These are phyloP conservation scores for Nipponacmea schrenckii DNA, from an alignment of 2,888 invertebrate species.

Conservation along the genomic window DNA sequence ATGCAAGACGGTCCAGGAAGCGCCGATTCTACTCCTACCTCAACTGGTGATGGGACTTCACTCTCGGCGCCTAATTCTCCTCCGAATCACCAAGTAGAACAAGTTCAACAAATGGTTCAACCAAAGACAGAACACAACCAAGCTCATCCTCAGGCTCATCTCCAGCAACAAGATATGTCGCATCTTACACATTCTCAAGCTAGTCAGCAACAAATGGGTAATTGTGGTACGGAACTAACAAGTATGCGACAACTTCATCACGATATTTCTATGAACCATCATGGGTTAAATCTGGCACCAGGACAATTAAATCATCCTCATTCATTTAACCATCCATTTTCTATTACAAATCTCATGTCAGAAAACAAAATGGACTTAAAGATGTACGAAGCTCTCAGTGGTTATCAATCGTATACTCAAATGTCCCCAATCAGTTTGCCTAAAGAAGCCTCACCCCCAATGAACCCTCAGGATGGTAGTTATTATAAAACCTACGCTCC, in stretches of 20 bases:
- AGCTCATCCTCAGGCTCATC: conserved; percentile 74
- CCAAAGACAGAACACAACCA: conserved; percentile 72
- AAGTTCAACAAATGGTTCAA: conserved; percentile 26
- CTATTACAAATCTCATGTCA: conserved; percentile 89
- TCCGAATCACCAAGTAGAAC: conserved; percentile 23
- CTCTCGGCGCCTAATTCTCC: conserved; percentile 32
- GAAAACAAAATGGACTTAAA: conserved; percentile 86
- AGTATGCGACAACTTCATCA: conserved; percentile 37
- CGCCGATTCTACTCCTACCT: conserved; percentile 23
- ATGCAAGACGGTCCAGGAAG: conserved; percentile 11
- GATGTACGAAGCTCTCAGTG: conserved; percentile 77
- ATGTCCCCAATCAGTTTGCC: conserved; percentile 42
- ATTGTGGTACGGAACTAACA: conserved; percentile 23
- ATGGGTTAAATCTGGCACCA: conserved; percentile 42
- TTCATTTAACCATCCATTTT: conserved; percentile 84
- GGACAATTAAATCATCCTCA: conserved; percentile 65
- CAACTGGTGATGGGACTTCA: conserved; percentile 25
- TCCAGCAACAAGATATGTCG: conserved; percentile 31
- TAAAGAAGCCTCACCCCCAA: conserved; percentile 41
- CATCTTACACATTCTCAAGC: conserved; percentile 34
- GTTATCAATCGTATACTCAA: conserved; percentile 52
- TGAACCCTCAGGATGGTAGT: conserved; percentile 41
- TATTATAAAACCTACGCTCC: conserved; percentile 60
- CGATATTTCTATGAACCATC: conserved; percentile 29
- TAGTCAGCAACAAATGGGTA: conserved; percentile 29